phyloP scores from a whole-genome alignment of 2,113 vertebrate genomes.

The Odontophorus gujanensis region DNA sequence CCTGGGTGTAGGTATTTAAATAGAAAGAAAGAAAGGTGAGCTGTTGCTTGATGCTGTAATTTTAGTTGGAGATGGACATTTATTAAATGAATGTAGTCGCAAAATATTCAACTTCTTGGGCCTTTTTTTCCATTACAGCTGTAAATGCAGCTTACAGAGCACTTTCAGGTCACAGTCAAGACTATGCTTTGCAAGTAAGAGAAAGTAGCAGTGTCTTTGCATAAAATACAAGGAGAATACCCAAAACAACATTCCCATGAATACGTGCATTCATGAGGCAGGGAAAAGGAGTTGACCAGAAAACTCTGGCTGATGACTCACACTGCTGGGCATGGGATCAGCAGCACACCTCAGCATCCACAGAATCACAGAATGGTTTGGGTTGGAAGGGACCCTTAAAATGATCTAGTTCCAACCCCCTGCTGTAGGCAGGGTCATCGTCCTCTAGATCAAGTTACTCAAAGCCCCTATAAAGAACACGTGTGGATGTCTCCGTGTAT shows the following conservation, averaged over 20 bases:
- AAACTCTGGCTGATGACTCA: neutral
- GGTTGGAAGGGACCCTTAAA: too few species aligned
- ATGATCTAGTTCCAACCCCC: too few species aligned
- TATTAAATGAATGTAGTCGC: neutral
- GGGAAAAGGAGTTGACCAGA: neutral
- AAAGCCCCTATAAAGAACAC: neutral
- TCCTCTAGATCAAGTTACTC: too few species aligned
- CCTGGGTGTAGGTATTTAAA: slow-evolving; percentile 8
- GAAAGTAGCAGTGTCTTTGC: neutral
- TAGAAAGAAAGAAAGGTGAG: neutral
- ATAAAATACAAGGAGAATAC: neutral
- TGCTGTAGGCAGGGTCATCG: too few species aligned
- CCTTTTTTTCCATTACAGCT: neutral
- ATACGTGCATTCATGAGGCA: fast-evolving
- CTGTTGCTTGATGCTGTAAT: neutral
- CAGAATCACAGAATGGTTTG: too few species aligned
- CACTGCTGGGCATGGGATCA: fast-evolving
- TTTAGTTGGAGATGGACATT: neutral
- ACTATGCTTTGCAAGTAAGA: neutral
- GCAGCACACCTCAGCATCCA: neutral
- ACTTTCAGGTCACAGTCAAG: fast-evolving
- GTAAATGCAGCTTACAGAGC: neutral
- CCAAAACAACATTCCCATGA: fast-evolving
- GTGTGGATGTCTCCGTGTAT: neutral
- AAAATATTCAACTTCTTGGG: neutral